Percentiles rank a stretch among this genome's conserved stretches.
These are phyloP conservation scores for Xestia ashworthii DNA, from an alignment of 2,888 invertebrate genomes.

Conservation along the genomic window DNA sequence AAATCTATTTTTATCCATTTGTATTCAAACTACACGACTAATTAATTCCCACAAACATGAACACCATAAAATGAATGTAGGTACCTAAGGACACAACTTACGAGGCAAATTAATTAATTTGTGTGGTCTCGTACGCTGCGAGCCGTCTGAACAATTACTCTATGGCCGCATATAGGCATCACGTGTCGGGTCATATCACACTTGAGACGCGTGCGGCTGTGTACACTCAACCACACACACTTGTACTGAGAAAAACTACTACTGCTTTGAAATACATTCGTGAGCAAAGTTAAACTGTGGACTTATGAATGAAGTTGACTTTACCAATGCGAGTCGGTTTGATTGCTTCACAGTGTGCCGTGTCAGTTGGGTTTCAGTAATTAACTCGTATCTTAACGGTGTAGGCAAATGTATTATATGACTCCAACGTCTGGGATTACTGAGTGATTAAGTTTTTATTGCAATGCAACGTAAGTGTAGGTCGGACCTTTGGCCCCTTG, in stretches of 20 bases:
- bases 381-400: conserved; percentile 65
- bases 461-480: conserved; percentile 24
- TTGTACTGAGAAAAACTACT: background rate
- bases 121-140: conserved; percentile 36
- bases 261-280: conserved; percentile 26
- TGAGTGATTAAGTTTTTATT: conserved; percentile 41
- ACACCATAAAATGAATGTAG: no score
- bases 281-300: background rate
- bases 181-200: conserved; percentile 77
- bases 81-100: no score
- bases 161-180: conserved; percentile 69
- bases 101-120: conserved; percentile 36
- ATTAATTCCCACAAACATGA: conserved; percentile 5
- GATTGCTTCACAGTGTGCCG: conserved; percentile 58
- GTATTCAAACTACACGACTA: background rate
- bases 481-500: conserved; percentile 13
- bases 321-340: conserved; percentile 59
- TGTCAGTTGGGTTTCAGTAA: conserved; percentile 69
- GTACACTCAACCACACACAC: conserved; percentile 25
- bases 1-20: background rate
- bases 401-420: conserved; percentile 45
- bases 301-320: conserved; percentile 34
- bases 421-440: conserved; percentile 50
- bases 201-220: conserved; percentile 74
- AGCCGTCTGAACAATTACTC: conserved; percentile 67